phyloP scores from a whole-genome alignment of 2,113 vertebrate species.

The Echinops telfairi region DNA sequence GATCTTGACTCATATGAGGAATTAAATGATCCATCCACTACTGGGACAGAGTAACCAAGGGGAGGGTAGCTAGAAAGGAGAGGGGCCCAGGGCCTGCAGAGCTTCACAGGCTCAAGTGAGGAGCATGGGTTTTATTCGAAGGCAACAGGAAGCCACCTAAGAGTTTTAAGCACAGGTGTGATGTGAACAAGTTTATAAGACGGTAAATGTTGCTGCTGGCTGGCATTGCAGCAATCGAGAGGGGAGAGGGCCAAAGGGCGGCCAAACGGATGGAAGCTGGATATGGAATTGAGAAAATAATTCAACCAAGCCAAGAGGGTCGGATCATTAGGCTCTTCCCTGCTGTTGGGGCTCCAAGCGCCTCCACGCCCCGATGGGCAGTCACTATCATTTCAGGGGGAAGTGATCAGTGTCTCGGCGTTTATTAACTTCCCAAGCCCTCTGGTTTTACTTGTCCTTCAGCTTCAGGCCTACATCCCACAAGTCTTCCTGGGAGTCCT shows the following conservation, averaged over 20 bases:
- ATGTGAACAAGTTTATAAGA: neutral
- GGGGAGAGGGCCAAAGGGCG: neutral
- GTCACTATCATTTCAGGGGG: neutral
- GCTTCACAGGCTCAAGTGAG: neutral
- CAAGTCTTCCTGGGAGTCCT: constrained; percentile 22
- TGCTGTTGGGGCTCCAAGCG: neutral
- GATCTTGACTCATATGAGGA: neutral
- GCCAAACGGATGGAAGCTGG: neutral
- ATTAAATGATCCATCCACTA: neutral
- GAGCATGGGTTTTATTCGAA: neutral
- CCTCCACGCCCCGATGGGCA: neutral
- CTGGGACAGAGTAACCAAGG: neutral
- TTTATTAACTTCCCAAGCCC: constrained; percentile 24
- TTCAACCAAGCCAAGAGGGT: neutral
- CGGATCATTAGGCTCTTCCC: neutral
- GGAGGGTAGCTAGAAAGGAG: neutral
- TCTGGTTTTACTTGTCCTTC: constrained; percentile 66
- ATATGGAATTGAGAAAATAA: neutral
- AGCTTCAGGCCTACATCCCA: constrained; percentile 62
- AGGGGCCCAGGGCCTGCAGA: neutral
- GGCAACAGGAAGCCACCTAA: neutral
- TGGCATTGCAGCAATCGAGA: neutral
- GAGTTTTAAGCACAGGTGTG: neutral
- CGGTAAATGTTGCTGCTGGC: neutral
- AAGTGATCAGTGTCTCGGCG: neutral